Evolutionary conservation across 2,113 vertebrate species (phyloP), one percentile per base, ranked within the genome.

Genomic region (Passer domesticus): DNA sequence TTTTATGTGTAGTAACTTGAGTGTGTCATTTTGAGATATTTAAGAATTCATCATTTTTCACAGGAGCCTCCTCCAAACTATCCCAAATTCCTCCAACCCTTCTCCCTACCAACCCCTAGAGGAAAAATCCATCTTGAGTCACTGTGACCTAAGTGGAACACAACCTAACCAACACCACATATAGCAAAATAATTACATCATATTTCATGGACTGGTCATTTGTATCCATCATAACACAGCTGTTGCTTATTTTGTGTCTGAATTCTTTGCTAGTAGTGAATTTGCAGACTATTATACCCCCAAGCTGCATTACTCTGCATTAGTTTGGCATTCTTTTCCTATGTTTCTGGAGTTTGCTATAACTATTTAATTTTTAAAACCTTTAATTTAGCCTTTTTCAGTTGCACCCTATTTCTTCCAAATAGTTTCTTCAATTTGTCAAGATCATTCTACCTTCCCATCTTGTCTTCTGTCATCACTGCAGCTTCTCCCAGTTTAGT

Each of bases 401-500:
- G 59, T 90, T 83, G 39, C 30, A 43, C 21, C 21, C 23, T 62
- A 12, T 83, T 92, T 80, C 68, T 86, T 89, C 88, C 72, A 90
- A 83, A 49, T 30, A 20, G 43, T 86, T 69, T 93, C 50, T 92
- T 92, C 88, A 74, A 19, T 86, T 73, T 93, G 39, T 90, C 83
- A 86, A 33, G 72, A 52, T 86, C 2, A 2, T 67, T 90, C 63
- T 66, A 62, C 25, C 59, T 62, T 62, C 59, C 18, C 47, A 21
- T 90, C 83, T 88, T 94, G 78, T 69, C 46, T 21, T 92, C 88
- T 95, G 67, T 93, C 88, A 86, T 86, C 76, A 80, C 60, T 46
- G 72, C 75, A 92, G 46, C 60, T 88, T 93, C 86, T 88, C 39
- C 37, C 85, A 77, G 33, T 88, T 86, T 92, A 93, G 50, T 86